Evolutionary conservation across 2,113 vertebrate genomes (phyloP), one percentile per base, ranked within the genome.

Genomic region (Atrichornis clamosus): DNA sequence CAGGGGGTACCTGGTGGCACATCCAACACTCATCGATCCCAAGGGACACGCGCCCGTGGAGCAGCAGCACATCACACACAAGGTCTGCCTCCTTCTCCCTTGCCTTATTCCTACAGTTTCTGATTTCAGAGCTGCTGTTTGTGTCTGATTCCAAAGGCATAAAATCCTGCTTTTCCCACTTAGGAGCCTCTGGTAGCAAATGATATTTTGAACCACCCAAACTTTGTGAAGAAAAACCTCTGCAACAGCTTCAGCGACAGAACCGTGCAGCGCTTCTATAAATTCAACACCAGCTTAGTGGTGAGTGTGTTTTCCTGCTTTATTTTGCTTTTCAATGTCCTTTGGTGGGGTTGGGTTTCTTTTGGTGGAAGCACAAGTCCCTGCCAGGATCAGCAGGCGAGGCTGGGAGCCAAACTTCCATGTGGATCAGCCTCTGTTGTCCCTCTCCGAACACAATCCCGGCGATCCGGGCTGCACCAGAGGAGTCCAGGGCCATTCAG

Each of bases 161-260:
- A 37, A 94, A 63, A 52, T 50, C 20, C 26, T 74, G 1, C 5
- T 0, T 16, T 74, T 90, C 46, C 53, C 44, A 24, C 41, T 23
- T 11, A 99, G 99, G 99, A 99, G 97, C 99, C 99, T 6, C 96
- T 99, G 92, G 99, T 99, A 24, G 99, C 99, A 18, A 99, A 99
- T 5, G 99, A 99, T 90, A 99, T 99, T 95, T 97, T 99, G 69
- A 99, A 99, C 96, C 99, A 99, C 87, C 99, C 99, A 22, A 99
- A 99, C 95, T 99, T 99, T 4, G 99, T 99, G 55, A 99, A 99
- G 98, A 99, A 99, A 59, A 99, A 99, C 93, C 98, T 99, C 50
- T 99, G 99, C 73, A 99, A 99, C 98, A 99, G 99, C 98, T 99
- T 99, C 98, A 99, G 99, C 13, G 99, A 99, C 98, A 98, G 99